Conservation (phyloP, 2,888 invertebrate genomes). For the Hydrotaea diabolus region DNA sequence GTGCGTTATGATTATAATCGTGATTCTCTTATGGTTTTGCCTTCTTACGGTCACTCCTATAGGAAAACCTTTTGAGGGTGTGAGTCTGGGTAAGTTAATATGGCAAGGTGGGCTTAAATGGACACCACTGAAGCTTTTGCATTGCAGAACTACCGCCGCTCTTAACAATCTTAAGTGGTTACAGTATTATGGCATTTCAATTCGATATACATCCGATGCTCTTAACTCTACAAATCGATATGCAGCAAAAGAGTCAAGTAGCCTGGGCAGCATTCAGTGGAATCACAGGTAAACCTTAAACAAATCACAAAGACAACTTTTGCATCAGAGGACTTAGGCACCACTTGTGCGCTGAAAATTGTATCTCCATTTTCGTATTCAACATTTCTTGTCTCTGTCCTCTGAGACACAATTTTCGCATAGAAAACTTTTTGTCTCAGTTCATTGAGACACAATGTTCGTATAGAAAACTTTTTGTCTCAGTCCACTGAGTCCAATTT, state of each 20-base stretch:
- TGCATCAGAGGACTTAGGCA: too few relatives aligned
- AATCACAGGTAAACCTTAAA: slow-evolving; percentile 82
- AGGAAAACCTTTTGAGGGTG: slow-evolving; percentile 79
- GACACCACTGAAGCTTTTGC: slow-evolving; percentile 51
- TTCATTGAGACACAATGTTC: too few relatives aligned
- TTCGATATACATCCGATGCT: slow-evolving; percentile 92
- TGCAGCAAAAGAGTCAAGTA: slow-evolving; percentile 89
- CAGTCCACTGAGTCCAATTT: too few relatives aligned
- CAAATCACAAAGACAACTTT: too few relatives aligned
- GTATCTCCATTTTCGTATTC: too few relatives aligned
- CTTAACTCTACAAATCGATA: slow-evolving; percentile 95
- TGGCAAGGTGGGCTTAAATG: neutral
- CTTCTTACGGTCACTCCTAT: slow-evolving; percentile 81
- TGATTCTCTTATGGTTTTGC: slow-evolving; percentile 85
- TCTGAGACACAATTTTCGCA: too few relatives aligned
- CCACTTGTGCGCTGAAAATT: too few relatives aligned
- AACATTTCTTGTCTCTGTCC: too few relatives aligned
- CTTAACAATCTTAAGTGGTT: slow-evolving; percentile 83
- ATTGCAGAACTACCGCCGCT: slow-evolving; percentile 80
- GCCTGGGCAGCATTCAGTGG: slow-evolving; percentile 87
- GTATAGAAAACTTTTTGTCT: too few relatives aligned
- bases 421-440: too few relatives aligned
- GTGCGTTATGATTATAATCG: slow-evolving; percentile 84
- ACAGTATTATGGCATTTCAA: slow-evolving; percentile 87
- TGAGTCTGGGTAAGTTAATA: slow-evolving; percentile 70